These are phyloP conservation scores for Ariolimax columbianus DNA, from an alignment of 2,888 invertebrate species.

Conservation along the genomic window DNA sequence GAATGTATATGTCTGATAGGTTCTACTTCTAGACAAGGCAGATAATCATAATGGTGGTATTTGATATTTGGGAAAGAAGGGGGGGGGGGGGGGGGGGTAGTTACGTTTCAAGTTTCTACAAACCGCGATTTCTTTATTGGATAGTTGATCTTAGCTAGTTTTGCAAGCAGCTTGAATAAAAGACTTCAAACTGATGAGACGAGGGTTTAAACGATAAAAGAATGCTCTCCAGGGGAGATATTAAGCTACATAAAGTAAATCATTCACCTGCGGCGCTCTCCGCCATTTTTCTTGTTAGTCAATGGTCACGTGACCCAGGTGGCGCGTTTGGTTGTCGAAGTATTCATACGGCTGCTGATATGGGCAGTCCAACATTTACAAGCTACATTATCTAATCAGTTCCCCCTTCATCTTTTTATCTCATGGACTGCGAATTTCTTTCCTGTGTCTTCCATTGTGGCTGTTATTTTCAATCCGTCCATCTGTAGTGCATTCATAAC, in stretches of 20 bases:
- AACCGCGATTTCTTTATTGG: neutral
- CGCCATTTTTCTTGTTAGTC: constrained; percentile 58
- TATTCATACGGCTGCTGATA: neutral
- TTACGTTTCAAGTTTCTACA: neutral
- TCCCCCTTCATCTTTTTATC: no score
- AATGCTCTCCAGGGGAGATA: neutral
- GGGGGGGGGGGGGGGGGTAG: neutral
- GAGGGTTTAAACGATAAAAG: neutral
- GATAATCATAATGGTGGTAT: neutral
- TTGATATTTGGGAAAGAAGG: neutral
- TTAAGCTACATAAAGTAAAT: neutral
- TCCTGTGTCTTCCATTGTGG: no score
- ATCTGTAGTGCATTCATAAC: no score
- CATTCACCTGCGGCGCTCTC: constrained; percentile 57
- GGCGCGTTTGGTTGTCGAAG: constrained; percentile 39
- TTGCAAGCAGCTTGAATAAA: neutral
- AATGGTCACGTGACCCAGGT: constrained; percentile 55
- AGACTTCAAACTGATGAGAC: neutral
- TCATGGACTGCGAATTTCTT: no score
- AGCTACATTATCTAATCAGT: no score
- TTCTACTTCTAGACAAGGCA: no score
- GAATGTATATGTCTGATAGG: no score
- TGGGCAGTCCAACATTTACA: no score
- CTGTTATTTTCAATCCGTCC: no score
- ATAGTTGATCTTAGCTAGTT: neutral